Evolutionary conservation across 2,797 vertebrate genomes (phyloP).

Genomic region (Microhierax caerulescens): DNA sequence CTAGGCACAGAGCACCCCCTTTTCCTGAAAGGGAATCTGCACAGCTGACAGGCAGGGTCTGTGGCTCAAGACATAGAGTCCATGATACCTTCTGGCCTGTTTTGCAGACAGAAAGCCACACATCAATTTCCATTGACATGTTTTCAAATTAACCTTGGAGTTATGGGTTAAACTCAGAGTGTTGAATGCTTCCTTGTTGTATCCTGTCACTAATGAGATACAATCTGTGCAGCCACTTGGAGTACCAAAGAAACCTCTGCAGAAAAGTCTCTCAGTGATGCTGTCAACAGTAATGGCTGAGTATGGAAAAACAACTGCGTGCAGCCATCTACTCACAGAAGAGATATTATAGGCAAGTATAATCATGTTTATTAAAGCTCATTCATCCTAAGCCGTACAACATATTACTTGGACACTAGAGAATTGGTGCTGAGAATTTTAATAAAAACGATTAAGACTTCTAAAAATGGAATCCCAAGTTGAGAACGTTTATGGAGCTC

Average conservation of each 20-base stretch:
- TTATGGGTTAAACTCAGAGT: not conserved
- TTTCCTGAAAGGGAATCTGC: not conserved
- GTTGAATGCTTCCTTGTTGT: not conserved
- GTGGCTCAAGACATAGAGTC: not conserved
- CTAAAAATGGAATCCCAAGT: not conserved
- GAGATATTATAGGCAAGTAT: not conserved
- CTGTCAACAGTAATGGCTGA: not conserved
- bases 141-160: not conserved
- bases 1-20: not conserved
- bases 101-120: not conserved
- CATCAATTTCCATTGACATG: not conserved
- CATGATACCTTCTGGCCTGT: not conserved
- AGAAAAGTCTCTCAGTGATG: not conserved
- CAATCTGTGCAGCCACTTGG: not conserved
- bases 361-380: not conserved
- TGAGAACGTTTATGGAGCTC: not conserved
- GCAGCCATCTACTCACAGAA: not conserved
- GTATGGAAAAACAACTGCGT: not conserved
- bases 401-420: not conserved
- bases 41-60: not conserved
- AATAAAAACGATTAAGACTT: not conserved
- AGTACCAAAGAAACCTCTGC: not conserved
- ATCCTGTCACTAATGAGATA: not conserved
- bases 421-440: not conserved
- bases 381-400: not conserved